Conservation (phyloP, 2,113 vertebrate genomes). For the Peucedramus taeniatus region DNA sequence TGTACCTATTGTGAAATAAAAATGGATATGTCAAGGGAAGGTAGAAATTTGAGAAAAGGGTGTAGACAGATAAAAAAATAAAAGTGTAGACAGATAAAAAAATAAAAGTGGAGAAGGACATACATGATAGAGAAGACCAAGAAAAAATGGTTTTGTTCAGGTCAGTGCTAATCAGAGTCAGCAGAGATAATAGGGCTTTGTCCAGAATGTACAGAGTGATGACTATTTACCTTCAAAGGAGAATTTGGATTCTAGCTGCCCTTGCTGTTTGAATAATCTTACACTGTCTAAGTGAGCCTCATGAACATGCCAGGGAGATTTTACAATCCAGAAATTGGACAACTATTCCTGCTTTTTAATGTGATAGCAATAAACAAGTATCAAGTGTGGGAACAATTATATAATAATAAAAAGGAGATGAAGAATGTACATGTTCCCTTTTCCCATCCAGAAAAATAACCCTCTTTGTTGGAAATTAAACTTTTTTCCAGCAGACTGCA, state of each 20-base stretch:
- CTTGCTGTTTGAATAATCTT: background rate
- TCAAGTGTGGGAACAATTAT: background rate
- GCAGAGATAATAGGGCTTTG: background rate
- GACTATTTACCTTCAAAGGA: background rate
- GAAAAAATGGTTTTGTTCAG: background rate
- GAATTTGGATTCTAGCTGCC: background rate
- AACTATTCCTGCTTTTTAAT: background rate
- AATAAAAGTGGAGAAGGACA: background rate
- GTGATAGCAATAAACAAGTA: background rate
- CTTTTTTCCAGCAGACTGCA: background rate
- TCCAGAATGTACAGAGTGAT: background rate
- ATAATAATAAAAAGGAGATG: constrained; percentile 15
- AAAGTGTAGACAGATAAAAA: background rate
- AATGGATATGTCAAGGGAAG: background rate
- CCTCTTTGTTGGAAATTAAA: background rate
- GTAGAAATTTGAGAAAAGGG: background rate
- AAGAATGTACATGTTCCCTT: background rate
- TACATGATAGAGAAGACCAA: background rate
- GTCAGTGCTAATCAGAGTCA: background rate
- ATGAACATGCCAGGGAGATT: background rate
- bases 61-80: background rate
- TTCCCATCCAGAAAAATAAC: background rate
- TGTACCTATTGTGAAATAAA: background rate
- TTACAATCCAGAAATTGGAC: background rate
- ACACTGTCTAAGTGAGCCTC: background rate